phyloP scores from a whole-genome alignment of 2,888 invertebrate species.

The Chironomus tentans region DNA sequence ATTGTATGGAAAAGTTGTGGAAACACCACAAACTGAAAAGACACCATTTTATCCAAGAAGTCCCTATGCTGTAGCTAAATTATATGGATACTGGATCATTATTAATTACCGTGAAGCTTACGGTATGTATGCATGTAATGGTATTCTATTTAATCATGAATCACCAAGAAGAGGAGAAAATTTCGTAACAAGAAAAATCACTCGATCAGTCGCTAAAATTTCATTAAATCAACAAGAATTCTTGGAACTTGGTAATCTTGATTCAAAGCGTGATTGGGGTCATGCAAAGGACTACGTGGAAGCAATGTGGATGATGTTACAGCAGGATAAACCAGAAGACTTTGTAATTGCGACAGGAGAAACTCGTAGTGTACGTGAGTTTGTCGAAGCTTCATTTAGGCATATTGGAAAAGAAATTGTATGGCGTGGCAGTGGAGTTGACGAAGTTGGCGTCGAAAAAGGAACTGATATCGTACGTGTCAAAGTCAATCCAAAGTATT shows the following conservation, averaged over 20 bases:
- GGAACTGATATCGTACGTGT: constrained; percentile 67
- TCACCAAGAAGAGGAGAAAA: constrained; percentile 93
- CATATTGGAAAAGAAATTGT: constrained; percentile 68
- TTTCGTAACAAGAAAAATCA: constrained; percentile 97
- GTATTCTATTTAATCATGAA: constrained; percentile 94
- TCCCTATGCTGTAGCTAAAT: constrained; percentile 92
- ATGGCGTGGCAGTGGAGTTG: constrained; percentile 80
- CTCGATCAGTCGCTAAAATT: constrained; percentile 95
- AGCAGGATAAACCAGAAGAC: constrained; percentile 83
- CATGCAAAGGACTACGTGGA: constrained; percentile 94
- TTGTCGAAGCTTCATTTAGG: constrained; percentile 85
- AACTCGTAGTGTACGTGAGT: constrained; percentile 90
- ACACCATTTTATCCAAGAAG: constrained; percentile 95
- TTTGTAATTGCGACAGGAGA: constrained; percentile 96
- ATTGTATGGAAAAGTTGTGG: constrained; percentile 84
- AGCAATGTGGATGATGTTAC: constrained; percentile 99
- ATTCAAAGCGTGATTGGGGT: constrained; percentile 97
- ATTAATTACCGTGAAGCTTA: constrained; percentile 80
- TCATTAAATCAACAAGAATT: constrained; percentile 72
- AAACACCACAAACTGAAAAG: constrained; percentile 87
- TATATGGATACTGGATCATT: constrained; percentile 94
- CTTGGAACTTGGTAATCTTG: constrained; percentile 88
- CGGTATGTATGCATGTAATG: constrained; percentile 91
- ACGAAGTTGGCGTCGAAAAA: constrained; percentile 66
- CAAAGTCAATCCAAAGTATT: constrained; percentile 86